Percentiles rank a stretch among this genome's conserved stretches.
Evolutionary conservation across 2,888 invertebrate genomes (phyloP).

Genomic region (Brenthis hecate): DNA sequence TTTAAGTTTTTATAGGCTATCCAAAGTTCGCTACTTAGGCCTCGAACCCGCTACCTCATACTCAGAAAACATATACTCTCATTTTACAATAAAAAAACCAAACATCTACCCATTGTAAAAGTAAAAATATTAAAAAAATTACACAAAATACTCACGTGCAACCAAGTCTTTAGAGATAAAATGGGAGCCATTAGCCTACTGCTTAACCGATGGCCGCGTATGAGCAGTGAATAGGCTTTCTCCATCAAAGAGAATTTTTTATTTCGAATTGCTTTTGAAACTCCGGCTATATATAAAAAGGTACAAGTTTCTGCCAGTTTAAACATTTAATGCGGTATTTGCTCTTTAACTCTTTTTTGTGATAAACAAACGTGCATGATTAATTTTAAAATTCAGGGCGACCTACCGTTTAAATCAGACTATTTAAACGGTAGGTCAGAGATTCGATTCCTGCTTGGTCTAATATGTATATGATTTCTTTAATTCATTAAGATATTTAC

Average conservation of each 20-base stretch:
- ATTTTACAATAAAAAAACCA: no score
- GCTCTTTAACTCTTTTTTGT: slow-evolving; percentile 9
- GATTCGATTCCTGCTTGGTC: no score
- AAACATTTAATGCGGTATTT: slow-evolving; percentile 28
- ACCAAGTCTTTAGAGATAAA: slow-evolving; percentile 25
- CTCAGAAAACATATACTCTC: no score
- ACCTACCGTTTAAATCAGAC: no score
- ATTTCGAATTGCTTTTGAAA: slow-evolving; percentile 36
- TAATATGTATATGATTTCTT: no score
- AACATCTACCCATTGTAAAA: neutral
- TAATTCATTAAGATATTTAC: no score
- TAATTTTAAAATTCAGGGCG: no score
- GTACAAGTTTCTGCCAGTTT: slow-evolving; percentile 29
- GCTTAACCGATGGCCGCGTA: slow-evolving; percentile 36
- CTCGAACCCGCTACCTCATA: no score
- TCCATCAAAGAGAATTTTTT: slow-evolving; percentile 40
- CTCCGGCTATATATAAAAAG: slow-evolving; percentile 36
- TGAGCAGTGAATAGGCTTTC: slow-evolving; percentile 36
- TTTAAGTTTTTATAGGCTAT: no score
- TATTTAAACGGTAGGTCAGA: no score
- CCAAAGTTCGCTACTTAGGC: no score
- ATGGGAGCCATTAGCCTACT: slow-evolving; percentile 37
- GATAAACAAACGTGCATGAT: no score
- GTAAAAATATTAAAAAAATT: neutral
- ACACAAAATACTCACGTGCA: slow-evolving; percentile 24